These are phyloP conservation scores for Boloria euphrosyne DNA, from an alignment of 2,888 invertebrate genomes.

Conservation along the genomic window DNA sequence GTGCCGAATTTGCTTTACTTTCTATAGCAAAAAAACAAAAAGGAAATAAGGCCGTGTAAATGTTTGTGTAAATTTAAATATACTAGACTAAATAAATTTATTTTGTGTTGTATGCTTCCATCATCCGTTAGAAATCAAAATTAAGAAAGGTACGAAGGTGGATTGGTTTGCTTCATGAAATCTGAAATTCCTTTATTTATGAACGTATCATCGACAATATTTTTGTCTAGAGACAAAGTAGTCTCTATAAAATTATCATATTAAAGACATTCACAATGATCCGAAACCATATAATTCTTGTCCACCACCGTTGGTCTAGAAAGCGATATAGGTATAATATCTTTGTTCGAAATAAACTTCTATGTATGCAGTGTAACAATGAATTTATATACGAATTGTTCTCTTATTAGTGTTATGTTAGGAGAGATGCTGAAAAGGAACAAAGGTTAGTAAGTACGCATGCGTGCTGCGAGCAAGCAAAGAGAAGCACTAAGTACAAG, in stretches of 20 bases:
- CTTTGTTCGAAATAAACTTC: background rate
- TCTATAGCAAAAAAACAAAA: slow-evolving; percentile 48
- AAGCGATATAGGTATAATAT: slow-evolving; percentile 18
- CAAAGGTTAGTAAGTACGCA: slow-evolving; percentile 78
- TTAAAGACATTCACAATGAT: slow-evolving; percentile 24
- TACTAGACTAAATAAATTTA: background rate
- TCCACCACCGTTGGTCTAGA: slow-evolving; percentile 45
- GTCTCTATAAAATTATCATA: background rate
- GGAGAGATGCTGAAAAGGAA: slow-evolving; percentile 78
- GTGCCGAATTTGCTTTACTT: slow-evolving; percentile 50
- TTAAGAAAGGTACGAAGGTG: no score
- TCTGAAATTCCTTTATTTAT: no score
- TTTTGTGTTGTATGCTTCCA: background rate
- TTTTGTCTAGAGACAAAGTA: background rate
- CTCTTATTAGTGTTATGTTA: slow-evolving; percentile 70
- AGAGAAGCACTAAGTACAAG: slow-evolving; percentile 67
- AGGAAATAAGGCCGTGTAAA: slow-evolving; percentile 44
- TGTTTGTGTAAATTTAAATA: slow-evolving; percentile 29
- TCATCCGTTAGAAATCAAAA: no score
- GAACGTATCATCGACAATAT: no score
- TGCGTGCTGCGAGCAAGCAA: slow-evolving; percentile 76
- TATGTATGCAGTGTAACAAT: slow-evolving; percentile 6
- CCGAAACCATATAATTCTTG: slow-evolving; percentile 33
- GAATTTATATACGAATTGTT: slow-evolving; percentile 31
- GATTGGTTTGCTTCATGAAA: no score